Evolutionary conservation across 2,888 invertebrate genomes (phyloP).

Genomic region (Cantharis rustica): DNA sequence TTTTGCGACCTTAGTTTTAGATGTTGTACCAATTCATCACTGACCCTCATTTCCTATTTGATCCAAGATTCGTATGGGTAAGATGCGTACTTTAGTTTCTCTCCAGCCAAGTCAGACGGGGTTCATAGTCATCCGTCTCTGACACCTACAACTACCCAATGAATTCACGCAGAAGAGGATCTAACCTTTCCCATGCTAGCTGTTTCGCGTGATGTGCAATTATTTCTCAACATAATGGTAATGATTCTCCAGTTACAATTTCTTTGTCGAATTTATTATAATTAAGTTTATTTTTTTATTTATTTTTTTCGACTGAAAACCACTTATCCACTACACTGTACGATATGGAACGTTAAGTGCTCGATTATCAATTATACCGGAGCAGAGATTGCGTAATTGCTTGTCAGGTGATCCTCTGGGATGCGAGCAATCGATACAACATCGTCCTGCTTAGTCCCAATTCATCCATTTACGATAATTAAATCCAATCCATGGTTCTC

Average conservation of each 20-base stretch:
- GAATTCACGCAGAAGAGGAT: constrained; percentile 38
- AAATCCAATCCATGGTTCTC: constrained; percentile 41
- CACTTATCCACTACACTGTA: neutral
- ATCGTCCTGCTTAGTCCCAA: constrained; percentile 47
- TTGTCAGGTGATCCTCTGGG: constrained; percentile 58
- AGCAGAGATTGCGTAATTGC: constrained; percentile 65
- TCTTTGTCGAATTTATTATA: neutral
- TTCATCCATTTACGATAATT: constrained; percentile 45
- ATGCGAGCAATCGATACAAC: constrained; percentile 52
- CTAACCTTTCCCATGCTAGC: constrained; percentile 35
- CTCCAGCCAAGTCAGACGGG: constrained; percentile 34
- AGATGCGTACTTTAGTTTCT: constrained; percentile 34
- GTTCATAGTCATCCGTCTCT: constrained; percentile 43
- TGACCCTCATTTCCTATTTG: constrained; percentile 33
- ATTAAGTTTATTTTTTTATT: neutral
- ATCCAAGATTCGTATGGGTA: constrained; percentile 24
- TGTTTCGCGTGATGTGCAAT: constrained; percentile 29
- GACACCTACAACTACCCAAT: constrained; percentile 42
- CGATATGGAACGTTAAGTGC: constrained; percentile 46
- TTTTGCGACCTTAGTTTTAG: constrained; percentile 39
- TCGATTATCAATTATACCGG: constrained; percentile 64
- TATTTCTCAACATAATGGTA: constrained; percentile 31
- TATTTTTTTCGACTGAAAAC: neutral
- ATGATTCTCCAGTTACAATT: constrained; percentile 1
- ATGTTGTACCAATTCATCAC: constrained; percentile 42